Evolutionary conservation across 2,888 invertebrate species (phyloP), one percentile per base, ranked within the genome.

Genomic region (Hofmannophila pseudospretella): DNA sequence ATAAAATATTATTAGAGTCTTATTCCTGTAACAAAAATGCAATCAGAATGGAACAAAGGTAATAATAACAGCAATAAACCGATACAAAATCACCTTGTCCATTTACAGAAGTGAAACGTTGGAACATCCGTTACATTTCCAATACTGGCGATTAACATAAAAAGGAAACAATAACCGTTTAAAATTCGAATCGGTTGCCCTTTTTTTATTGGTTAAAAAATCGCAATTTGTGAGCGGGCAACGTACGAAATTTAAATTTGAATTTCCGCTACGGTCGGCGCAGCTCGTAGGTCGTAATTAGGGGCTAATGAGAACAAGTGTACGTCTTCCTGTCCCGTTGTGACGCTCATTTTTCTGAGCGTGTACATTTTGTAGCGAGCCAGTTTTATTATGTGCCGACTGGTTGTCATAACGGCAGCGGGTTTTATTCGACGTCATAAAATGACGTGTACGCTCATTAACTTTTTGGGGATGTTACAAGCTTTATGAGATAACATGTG

Each of bases 121-220:
- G 62, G 70, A 71, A 69, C 72, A 68, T 67, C 71, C 72, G 72
- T 68, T 73, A 62, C 70, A 54, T 75, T 77, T 76, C 74, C 75
- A 79, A 80, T 78, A 73, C 73, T 66, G 72, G 67, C 59, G 79
- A 85, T 84, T 82, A 84, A 71, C 80, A 82, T 85, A 82, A 86
- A 85, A 81, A 77, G 73, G 74, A 76, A 81, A 86, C 81, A 82
- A 81, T 84, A 85, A 82, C 80, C 79, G 69, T 85, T 84, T 79
- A 78, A 82, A 82, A 80, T 78, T 77, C 70, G 75, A 69, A 76
- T 71, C 67, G 70, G 68, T 71, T 70, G 69, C 68, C 62, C 56
- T 30, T 75, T 78, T 74, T 81, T 79, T 80, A 80, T 78, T 77
- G 73, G 66, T 69, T 63, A 63, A 75, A 16, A 80, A 80, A 79